Evolutionary conservation across 2,888 invertebrate species (phyloP).

Genomic region (Dioctria rufipes): DNA sequence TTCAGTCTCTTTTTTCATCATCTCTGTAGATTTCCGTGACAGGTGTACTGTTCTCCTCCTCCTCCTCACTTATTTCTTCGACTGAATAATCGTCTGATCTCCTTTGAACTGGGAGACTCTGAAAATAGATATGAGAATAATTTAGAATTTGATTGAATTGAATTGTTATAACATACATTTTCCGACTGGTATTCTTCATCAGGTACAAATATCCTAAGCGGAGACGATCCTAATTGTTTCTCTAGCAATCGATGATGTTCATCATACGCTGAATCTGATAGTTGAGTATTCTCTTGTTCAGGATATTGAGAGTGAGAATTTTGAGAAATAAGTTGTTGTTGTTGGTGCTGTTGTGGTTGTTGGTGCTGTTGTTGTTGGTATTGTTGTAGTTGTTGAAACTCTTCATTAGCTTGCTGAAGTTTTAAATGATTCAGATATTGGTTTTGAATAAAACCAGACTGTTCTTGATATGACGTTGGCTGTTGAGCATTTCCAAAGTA

Average conservation of each 20-base stretch:
- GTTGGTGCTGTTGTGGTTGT: constrained; percentile 60
- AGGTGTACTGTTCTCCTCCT: too few relatives aligned
- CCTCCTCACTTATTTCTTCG: constrained; percentile 23
- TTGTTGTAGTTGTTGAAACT: constrained; percentile 64
- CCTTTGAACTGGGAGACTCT: constrained; percentile 66
- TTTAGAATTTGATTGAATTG: background rate
- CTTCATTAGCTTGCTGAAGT: constrained; percentile 63
- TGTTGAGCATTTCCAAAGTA: constrained; percentile 65
- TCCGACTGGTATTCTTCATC: constrained; percentile 67
- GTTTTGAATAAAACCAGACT: constrained; percentile 64
- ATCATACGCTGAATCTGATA: constrained; percentile 65
- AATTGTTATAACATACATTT: constrained; percentile 55
- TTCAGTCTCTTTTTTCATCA: too few relatives aligned
- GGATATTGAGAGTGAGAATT: constrained; percentile 34
- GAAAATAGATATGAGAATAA: constrained; percentile 34
- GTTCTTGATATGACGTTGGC: constrained; percentile 67
- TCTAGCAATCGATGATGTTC: constrained; percentile 67
- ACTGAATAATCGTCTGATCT: constrained; percentile 62
- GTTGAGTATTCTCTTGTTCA: constrained; percentile 29
- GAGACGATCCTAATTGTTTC: constrained; percentile 68
- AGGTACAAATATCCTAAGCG: constrained; percentile 73
- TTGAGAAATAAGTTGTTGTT: background rate
- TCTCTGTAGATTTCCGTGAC: too few relatives aligned
- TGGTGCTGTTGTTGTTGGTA: constrained; percentile 57
- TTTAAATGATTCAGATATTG: constrained; percentile 66